phyloP scores from a whole-genome alignment of 1,140 invertebrate genomes.

The Chlorops oryzae region DNA sequence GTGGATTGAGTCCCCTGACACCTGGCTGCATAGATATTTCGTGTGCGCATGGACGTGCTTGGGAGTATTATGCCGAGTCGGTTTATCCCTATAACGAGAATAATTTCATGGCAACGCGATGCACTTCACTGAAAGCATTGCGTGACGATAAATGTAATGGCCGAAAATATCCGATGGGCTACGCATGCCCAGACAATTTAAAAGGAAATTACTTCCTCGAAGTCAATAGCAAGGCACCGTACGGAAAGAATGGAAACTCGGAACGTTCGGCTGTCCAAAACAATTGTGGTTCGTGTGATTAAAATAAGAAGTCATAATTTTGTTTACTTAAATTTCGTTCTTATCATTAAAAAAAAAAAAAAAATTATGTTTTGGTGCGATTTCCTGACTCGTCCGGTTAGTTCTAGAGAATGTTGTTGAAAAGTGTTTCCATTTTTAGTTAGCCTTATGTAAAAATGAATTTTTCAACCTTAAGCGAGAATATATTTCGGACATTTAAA shows the following conservation, averaged over 20 bases:
- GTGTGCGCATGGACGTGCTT: constrained; percentile 60
- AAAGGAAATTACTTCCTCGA: constrained; percentile 31
- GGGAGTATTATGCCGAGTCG: constrained; percentile 57
- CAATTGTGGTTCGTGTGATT: too few relatives aligned
- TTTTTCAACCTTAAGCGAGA: too few relatives aligned
- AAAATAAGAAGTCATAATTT: too few relatives aligned
- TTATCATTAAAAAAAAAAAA: too few relatives aligned
- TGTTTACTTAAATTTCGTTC: too few relatives aligned
- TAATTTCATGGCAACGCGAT: constrained; percentile 31
- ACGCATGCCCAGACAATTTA: constrained; percentile 18
- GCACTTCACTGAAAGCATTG: constrained; percentile 25
- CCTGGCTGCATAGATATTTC: constrained; percentile 52
- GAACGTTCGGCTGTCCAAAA: too few relatives aligned
- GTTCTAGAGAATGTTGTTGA: too few relatives aligned
- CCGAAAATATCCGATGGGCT: constrained; percentile 30
- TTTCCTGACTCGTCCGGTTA: too few relatives aligned
- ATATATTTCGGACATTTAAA: too few relatives aligned
- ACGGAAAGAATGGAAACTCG: constrained; percentile 24
- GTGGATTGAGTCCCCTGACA: constrained; percentile 43
- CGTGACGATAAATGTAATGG: constrained; percentile 17
- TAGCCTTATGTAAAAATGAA: too few relatives aligned
- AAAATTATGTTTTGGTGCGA: too few relatives aligned
- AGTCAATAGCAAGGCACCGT: constrained; percentile 30
- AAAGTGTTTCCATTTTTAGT: too few relatives aligned
- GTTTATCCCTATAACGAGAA: constrained; percentile 45